These are phyloP conservation scores for Griposia aprilina DNA, from an alignment of 2,888 invertebrate genomes.

Conservation along the genomic window DNA sequence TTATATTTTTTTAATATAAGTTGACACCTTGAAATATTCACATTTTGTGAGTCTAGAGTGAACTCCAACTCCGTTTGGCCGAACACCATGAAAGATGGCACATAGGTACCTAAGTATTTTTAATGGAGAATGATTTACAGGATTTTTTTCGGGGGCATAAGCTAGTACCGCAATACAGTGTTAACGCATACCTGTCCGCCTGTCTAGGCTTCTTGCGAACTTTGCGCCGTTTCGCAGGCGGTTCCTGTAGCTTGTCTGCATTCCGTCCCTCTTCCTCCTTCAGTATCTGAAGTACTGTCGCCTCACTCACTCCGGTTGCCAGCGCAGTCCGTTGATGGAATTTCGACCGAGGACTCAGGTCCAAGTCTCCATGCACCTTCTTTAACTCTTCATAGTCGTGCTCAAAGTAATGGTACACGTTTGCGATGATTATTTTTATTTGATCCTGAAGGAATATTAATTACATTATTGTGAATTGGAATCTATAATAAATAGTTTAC, in stretches of 20 bases:
- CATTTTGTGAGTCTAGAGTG: too few relatives aligned
- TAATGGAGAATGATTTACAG: too few relatives aligned
- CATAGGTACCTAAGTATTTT: too few relatives aligned
- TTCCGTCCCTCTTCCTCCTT: slow-evolving; percentile 17
- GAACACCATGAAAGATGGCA: too few relatives aligned
- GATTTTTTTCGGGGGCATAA: too few relatives aligned
- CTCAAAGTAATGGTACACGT: slow-evolving; percentile 30
- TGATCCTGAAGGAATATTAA: slow-evolving; percentile 14
- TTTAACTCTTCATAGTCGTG: slow-evolving; percentile 15
- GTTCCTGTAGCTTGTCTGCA: background rate
- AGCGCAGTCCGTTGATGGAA: slow-evolving; percentile 2
- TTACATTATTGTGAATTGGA: background rate
- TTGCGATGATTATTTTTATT: slow-evolving; percentile 17
- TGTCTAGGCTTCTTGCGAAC: background rate
- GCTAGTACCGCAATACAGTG: too few relatives aligned
- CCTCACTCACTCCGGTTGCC: slow-evolving; percentile 27
- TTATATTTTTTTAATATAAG: too few relatives aligned
- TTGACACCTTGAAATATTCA: too few relatives aligned
- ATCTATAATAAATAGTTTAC: background rate
- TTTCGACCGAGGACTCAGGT: slow-evolving; percentile 23
- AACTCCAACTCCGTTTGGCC: too few relatives aligned
- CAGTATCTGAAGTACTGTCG: background rate
- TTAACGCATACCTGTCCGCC: background rate
- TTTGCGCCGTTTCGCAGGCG: background rate
- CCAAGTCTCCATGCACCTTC: background rate